Percentiles rank a stretch among this genome's conserved stretches.
Evolutionary conservation across 2,888 invertebrate genomes (phyloP).

Genomic region (Plebejus anna): DNA sequence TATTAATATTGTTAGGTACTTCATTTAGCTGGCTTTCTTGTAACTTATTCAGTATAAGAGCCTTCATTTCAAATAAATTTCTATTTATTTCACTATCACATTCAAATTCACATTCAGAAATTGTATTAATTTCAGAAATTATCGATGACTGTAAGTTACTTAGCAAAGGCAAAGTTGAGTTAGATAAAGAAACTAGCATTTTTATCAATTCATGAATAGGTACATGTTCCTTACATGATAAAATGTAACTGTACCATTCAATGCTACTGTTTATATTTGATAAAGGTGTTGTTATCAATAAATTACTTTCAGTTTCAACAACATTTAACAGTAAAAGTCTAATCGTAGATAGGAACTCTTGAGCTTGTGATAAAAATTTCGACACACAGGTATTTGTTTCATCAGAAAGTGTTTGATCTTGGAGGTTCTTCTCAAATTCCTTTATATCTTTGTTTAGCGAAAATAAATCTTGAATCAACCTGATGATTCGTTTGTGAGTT

Average conservation of each 20-base stretch:
- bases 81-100: background rate
- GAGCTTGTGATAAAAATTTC: constrained; percentile 51
- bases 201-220: constrained; percentile 42
- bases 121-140: background rate
- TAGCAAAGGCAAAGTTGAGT: background rate
- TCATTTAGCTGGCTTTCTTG: background rate
- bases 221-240: constrained; percentile 33
- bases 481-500: constrained; percentile 59
- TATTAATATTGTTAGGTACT: constrained; percentile 16
- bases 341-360: constrained; percentile 51
- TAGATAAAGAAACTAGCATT: constrained; percentile 29
- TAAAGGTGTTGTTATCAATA: constrained; percentile 50
- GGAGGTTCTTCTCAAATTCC: constrained; percentile 47
- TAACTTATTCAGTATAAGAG: background rate
- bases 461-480: constrained; percentile 60
- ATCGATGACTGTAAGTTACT: background rate
- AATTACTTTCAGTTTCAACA: constrained; percentile 51
- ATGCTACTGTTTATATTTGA: constrained; percentile 30
- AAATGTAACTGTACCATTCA: constrained; percentile 26
- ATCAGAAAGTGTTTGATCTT: constrained; percentile 46
- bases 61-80: background rate
- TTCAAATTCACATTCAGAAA: background rate
- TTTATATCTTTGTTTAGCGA: constrained; percentile 49
- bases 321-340: constrained; percentile 51
- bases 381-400: constrained; percentile 48